A percentile compares a stretch with the other conserved stretches of the same genome.
Conservation (phyloP, 2,888 invertebrate genomes). For the Mystacides longicornis region DNA sequence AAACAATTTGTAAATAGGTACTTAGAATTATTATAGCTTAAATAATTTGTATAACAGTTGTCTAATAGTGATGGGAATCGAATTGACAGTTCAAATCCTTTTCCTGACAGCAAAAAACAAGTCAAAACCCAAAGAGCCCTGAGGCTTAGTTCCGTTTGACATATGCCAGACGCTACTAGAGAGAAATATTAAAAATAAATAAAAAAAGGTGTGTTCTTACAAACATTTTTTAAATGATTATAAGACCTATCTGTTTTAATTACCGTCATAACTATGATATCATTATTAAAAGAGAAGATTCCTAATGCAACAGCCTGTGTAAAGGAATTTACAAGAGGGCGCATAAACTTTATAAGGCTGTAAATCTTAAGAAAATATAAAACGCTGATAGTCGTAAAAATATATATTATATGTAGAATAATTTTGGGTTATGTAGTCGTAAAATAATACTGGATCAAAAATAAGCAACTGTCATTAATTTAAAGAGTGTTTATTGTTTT, state of each 20-base stretch:
- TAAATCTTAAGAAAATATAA: no score
- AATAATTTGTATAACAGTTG: slow-evolving; percentile 16
- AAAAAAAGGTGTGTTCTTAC: background rate
- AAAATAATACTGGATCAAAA: no score
- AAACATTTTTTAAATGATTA: no score
- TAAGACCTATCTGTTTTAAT: background rate
- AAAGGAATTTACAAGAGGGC: background rate
- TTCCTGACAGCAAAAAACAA: slow-evolving; percentile 12
- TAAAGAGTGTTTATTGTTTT: no score
- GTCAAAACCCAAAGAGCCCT: slow-evolving; percentile 15
- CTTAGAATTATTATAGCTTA: background rate
- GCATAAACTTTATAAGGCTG: background rate
- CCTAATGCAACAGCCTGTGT: background rate
- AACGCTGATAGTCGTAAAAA: no score
- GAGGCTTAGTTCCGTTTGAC: slow-evolving; percentile 20
- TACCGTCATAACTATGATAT: no score
- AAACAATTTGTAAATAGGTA: background rate
- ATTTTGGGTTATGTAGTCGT: no score
- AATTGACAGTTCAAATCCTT: slow-evolving; percentile 25
- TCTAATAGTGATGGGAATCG: slow-evolving; percentile 20
- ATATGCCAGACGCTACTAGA: slow-evolving; percentile 28
- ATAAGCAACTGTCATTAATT: no score
- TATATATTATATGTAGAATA: no score
- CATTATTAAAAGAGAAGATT: background rate
- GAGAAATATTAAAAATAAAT: background rate